Conservation (phyloP, 2,888 invertebrate species). For the Halocaridina rubra region DNA sequence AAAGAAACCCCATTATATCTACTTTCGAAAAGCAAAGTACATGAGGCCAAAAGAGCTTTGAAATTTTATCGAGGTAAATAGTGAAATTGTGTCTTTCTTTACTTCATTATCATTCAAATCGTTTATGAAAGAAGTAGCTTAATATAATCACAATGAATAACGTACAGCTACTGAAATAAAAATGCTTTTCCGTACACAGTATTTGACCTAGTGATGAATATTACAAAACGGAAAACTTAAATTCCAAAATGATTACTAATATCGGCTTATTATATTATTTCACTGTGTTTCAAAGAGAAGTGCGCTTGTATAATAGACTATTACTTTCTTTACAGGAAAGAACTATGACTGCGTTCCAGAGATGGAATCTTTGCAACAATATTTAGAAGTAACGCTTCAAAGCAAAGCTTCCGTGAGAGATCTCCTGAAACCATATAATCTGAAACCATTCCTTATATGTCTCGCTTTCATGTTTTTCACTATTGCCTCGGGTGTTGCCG, state of each 20-base stretch:
- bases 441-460: not conserved
- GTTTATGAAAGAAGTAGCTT: too few species aligned
- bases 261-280: too few species aligned
- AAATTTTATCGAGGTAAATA: not conserved
- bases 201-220: too few species aligned
- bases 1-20: not conserved
- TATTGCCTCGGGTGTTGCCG: not conserved
- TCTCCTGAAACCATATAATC: not conserved
- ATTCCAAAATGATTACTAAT: too few species aligned
- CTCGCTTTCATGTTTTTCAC: constrained; percentile 14
- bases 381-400: not conserved
- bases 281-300: too few species aligned
- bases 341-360: constrained; percentile 2
- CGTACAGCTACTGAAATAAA: too few species aligned
- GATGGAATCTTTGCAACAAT: not conserved
- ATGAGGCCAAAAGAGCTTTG: not conserved
- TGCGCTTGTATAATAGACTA: too few species aligned
- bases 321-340: not conserved
- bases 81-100: too few species aligned
- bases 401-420: not conserved
- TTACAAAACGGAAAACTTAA: too few species aligned
- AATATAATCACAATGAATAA: too few species aligned
- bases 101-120: too few species aligned
- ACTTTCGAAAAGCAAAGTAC: not conserved
- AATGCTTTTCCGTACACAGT: too few species aligned